Evolutionary conservation across 2,113 vertebrate species (phyloP), one percentile per base, ranked within the genome.

Genomic region (Entosphenus tridentatus): DNA sequence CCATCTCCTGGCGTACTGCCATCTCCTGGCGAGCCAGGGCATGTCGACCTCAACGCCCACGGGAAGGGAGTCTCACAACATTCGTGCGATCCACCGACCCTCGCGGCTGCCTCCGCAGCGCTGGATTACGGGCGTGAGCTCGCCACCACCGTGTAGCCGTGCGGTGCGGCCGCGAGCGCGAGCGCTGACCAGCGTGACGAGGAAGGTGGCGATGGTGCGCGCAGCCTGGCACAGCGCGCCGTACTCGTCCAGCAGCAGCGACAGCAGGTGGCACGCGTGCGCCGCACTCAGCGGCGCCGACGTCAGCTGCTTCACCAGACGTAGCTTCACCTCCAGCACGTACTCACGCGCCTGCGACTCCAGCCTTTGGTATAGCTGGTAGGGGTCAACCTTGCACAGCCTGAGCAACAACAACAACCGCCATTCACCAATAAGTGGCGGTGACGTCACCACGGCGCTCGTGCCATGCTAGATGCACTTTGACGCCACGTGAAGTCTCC

Each of bases 291-390:
- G 87, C 5, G 88, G 82, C 3, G 86, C 83, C 3, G 83, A 73
- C 0, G 90, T 88, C 57, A 95, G 77, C 75, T 95, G 89, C 74
- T 87, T 86, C 69, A 96, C 81, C 54, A 96, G 81, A 17, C 92
- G 88, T 69, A 88, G 86, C 77, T 95, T 96, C 87, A 93, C 87
- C 76, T 96, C 92, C 65, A 96, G 81, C 69, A 96, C 90, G 0
- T 96, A 93, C 69, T 96, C 92, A 10, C 89, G 78, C 6, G 92
- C 92, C 73, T 96, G 92, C 76, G 95, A 89, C 68, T 96, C 92
- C 77, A 96, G 71, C 10, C 92, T 81, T 71, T 96, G 92, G 75
- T 96, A 96, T 16, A 96, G 83, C 80, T 96, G 92, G 78, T 92
- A 96, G 0, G 92, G 92, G 77, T 96, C 92, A 78, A 87, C 86